Conservation (phyloP, 2,888 invertebrate genomes). For the Drosophila nr. perissopoda region DNA sequence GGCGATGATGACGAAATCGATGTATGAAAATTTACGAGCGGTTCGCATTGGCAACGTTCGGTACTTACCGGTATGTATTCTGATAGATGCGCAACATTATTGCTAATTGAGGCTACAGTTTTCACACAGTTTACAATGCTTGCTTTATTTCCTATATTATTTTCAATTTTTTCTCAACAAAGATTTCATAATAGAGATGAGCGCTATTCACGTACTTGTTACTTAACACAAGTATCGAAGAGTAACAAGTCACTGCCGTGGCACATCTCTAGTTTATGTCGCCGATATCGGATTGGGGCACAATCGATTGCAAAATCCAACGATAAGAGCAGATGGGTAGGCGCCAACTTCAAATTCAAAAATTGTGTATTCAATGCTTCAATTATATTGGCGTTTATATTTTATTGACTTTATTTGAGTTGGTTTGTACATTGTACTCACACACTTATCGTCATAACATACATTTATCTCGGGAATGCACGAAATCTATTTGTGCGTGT, state of each 20-base stretch:
- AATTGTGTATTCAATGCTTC: neutral
- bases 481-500: conserved; percentile 62
- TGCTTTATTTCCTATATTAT: conserved; percentile 37
- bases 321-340: neutral
- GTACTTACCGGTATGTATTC: conserved; percentile 70
- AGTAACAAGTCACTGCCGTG: conserved; percentile 22
- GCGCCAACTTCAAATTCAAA: conserved; percentile 20
- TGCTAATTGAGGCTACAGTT: conserved; percentile 47
- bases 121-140: conserved; percentile 49
- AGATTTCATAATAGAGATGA: conserved; percentile 60
- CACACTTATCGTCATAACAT: conserved; percentile 51
- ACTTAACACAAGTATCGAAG: conserved; percentile 41
- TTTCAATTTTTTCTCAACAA: conserved; percentile 50
- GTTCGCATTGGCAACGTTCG: conserved; percentile 5
- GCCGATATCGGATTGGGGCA: conserved; percentile 7
- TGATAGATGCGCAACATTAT: conserved; percentile 76
- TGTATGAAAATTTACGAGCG: conserved; percentile 33
- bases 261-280: conserved; percentile 12
- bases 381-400: conserved; percentile 29
- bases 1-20: conserved; percentile 77
- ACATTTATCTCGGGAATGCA: conserved; percentile 53
- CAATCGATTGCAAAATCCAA: conserved; percentile 12
- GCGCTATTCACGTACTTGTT: conserved; percentile 42
- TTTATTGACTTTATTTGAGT: conserved; percentile 56
- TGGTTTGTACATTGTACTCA: conserved; percentile 59